A percentile compares a stretch with the other conserved stretches of the same genome.
Evolutionary conservation across 2,113 vertebrate species (phyloP).

Genomic region (Mus pahari): DNA sequence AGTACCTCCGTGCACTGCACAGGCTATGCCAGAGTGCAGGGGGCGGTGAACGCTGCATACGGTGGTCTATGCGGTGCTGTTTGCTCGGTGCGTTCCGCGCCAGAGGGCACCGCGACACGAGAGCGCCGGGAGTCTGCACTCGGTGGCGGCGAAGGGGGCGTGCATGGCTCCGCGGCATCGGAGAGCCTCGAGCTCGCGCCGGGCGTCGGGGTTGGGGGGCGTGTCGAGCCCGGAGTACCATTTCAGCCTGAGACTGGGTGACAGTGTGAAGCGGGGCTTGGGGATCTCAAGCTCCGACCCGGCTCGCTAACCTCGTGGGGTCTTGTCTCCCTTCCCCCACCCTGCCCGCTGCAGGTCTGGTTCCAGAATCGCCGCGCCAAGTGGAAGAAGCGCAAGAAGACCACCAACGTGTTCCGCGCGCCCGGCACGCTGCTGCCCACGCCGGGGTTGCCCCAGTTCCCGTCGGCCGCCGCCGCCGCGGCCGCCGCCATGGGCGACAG

Average conservation of each 20-base stretch:
- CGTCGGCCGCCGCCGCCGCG: slow-evolving; percentile 92
- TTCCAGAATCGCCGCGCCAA: slow-evolving; percentile 98
- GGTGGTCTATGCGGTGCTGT: neutral
- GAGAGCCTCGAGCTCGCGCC: neutral
- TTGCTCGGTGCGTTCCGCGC: neutral
- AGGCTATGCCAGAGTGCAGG: neutral
- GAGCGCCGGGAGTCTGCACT: accelerated
- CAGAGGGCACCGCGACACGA: neutral
- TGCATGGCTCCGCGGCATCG: neutral
- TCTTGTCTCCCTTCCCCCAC: neutral
- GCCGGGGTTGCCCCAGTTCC: slow-evolving; percentile 94
- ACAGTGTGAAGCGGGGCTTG: neutral
- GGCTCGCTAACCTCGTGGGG: neutral
- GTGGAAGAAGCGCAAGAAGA: slow-evolving; percentile 99
- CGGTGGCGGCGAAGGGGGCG: neutral
- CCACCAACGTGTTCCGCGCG: slow-evolving; percentile 96
- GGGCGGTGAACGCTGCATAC: neutral
- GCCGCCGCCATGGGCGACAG: slow-evolving; percentile 97
- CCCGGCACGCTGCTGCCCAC: slow-evolving; percentile 97
- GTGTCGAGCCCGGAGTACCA: accelerated
- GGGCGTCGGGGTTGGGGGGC: neutral
- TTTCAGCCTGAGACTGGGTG: neutral
- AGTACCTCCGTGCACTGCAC: neutral
- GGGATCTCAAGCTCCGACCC: neutral
- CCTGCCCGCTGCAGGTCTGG: slow-evolving; percentile 91